Evolutionary conservation across 2,888 invertebrate genomes (phyloP).

Genomic region (Drosophila cognata): DNA sequence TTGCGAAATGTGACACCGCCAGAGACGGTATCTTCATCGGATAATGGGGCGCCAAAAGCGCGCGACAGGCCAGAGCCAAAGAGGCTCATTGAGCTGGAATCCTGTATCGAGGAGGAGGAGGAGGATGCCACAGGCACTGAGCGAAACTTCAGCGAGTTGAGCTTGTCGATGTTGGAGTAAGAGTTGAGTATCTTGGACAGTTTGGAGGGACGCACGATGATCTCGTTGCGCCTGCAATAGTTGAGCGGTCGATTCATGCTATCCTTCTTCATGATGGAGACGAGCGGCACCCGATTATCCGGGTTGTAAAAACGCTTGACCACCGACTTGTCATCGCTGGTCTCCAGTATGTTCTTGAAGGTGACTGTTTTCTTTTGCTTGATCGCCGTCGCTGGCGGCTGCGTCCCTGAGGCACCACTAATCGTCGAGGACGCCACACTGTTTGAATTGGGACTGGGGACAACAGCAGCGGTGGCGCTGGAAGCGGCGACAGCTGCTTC

Average conservation of each 20-base stretch:
- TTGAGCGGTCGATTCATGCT: constrained; percentile 87
- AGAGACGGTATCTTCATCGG: constrained; percentile 69
- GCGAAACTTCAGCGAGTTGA: constrained; percentile 84
- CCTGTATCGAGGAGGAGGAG: constrained; percentile 6
- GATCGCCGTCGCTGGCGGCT: constrained; percentile 18
- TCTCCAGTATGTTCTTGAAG: constrained; percentile 87
- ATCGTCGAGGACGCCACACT: constrained; percentile 19
- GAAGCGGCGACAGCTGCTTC: constrained; percentile 34
- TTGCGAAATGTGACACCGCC: constrained; percentile 77
- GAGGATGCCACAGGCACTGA: constrained; percentile 42
- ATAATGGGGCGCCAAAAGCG: constrained; percentile 78
- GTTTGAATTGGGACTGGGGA: constrained; percentile 26
- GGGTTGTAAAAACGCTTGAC: constrained; percentile 87
- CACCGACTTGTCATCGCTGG: constrained; percentile 87
- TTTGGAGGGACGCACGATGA: constrained; percentile 88
- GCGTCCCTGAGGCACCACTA: constrained; percentile 15
- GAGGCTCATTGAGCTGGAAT: constrained; percentile 34
- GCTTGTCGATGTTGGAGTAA: constrained; percentile 86
- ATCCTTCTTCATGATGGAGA: constrained; percentile 88
- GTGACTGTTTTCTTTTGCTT: constrained; percentile 88
- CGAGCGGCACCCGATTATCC: constrained; percentile 87
- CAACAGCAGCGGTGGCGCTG: constrained; percentile 19
- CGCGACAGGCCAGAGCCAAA: constrained; percentile 74
- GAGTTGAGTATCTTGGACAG: constrained; percentile 88
- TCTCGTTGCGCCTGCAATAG: constrained; percentile 86